Percentiles rank a stretch among this genome's conserved stretches.
These are phyloP conservation scores for Tenualosa ilisha DNA, from an alignment of 2,797 vertebrate species.

Conservation along the genomic window DNA sequence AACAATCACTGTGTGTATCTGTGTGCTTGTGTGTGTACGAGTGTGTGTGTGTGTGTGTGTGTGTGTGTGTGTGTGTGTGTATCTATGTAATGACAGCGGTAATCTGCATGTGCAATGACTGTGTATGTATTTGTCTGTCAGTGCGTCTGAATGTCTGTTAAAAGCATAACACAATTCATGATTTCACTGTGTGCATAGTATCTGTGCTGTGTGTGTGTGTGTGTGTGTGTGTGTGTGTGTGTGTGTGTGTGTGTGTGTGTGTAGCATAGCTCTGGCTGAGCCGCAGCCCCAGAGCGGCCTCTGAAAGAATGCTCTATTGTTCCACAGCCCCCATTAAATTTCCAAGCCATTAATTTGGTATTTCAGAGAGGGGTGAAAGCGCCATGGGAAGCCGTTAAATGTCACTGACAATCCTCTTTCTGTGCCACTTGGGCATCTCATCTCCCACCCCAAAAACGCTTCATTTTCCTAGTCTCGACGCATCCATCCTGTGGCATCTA, in stretches of 20 bases:
- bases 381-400: neutral
- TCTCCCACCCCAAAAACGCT: neutral
- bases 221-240: neutral
- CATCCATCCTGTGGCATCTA: neutral
- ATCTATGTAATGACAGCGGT: neutral
- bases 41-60: neutral
- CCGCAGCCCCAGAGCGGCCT: neutral
- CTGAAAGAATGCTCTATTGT: neutral
- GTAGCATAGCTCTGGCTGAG: neutral
- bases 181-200: neutral
- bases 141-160: neutral
- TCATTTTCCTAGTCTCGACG: neutral
- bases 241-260: neutral
- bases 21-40: neutral
- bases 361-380: neutral
- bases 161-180: no score
- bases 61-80: neutral
- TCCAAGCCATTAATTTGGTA: conserved; percentile 10
- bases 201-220: neutral
- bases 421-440: neutral
- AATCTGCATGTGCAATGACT: no score
- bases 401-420: neutral
- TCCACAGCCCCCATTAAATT: neutral
- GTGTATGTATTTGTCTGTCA: neutral
- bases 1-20: no score